Conservation (phyloP, 1,140 invertebrate genomes). For the Scaptomyza graminum region DNA sequence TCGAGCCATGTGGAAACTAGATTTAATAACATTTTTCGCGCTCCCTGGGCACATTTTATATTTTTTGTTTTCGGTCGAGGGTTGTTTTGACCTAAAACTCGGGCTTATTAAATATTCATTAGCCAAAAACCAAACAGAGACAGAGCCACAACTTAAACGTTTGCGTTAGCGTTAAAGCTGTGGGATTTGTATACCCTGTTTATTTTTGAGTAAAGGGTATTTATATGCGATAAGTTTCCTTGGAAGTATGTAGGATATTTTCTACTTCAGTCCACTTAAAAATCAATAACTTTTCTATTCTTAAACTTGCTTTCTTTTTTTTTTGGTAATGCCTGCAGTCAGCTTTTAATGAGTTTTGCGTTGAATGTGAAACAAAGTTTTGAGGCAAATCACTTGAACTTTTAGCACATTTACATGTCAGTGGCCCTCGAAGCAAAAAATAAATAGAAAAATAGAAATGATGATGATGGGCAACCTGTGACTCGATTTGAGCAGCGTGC, state of each 20-base stretch:
- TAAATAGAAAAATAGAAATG: too few relatives aligned
- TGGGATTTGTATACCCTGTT: slow-evolving; percentile 28
- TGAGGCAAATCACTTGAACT: slow-evolving; percentile 68
- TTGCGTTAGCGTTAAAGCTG: slow-evolving; percentile 6
- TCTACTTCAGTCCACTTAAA: slow-evolving; percentile 1
- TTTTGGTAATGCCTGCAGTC: slow-evolving; percentile 25
- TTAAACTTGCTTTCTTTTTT: slow-evolving; percentile 21
- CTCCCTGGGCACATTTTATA: not conserved
- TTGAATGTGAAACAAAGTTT: slow-evolving; percentile 44
- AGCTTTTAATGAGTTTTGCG: slow-evolving; percentile 45
- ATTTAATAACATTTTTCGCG: slow-evolving; percentile 71
- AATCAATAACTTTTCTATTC: not conserved
- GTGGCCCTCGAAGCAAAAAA: slow-evolving; percentile 45
- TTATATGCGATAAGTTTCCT: not conserved
- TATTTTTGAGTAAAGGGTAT: not conserved
- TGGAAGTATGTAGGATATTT: not conserved
- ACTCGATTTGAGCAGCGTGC: not conserved
- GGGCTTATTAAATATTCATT: slow-evolving; percentile 79
- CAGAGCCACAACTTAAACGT: slow-evolving; percentile 25
- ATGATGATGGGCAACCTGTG: slow-evolving; percentile 77
- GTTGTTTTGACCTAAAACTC: slow-evolving; percentile 33
- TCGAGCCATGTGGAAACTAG: slow-evolving; percentile 62
- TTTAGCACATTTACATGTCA: slow-evolving; percentile 82
- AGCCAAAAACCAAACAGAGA: slow-evolving; percentile 48
- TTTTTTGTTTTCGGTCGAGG: slow-evolving; percentile 6